These are phyloP conservation scores for Eretmocerus hayati DNA, from an alignment of 2,888 invertebrate species.

Conservation along the genomic window DNA sequence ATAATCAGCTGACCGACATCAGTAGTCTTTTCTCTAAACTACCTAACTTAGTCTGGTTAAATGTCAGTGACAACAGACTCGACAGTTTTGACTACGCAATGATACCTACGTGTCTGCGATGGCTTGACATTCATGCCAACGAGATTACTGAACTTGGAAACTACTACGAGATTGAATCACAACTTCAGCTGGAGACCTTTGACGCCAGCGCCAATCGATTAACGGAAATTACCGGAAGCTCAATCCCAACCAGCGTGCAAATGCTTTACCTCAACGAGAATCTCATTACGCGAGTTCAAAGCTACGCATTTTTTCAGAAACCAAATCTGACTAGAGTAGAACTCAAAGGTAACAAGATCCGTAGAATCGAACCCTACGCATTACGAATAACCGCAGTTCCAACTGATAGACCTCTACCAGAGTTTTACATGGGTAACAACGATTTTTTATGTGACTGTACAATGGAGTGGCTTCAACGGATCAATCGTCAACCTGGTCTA, in stretches of 20 bases:
- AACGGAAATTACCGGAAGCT: slow-evolving; percentile 73
- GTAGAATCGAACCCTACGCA: slow-evolving; percentile 68
- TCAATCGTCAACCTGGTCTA: slow-evolving; percentile 64
- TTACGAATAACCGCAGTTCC: slow-evolving; percentile 70
- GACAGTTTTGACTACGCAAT: slow-evolving; percentile 80
- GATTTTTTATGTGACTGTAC: slow-evolving; percentile 84
- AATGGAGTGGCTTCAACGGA: slow-evolving; percentile 84
- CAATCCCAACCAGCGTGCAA: slow-evolving; percentile 77
- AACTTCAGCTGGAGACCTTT: slow-evolving; percentile 69
- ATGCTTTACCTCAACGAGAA: slow-evolving; percentile 74
- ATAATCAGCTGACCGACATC: slow-evolving; percentile 73
- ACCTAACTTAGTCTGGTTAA: slow-evolving; percentile 76
- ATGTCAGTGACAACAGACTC: slow-evolving; percentile 78
- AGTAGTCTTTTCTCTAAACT: slow-evolving; percentile 72
- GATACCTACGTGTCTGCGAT: slow-evolving; percentile 76
- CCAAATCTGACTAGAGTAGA: slow-evolving; percentile 77
- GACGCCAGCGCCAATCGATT: slow-evolving; percentile 77
- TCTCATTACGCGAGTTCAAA: slow-evolving; percentile 73
- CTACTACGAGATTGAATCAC: slow-evolving; percentile 76
- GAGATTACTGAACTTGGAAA: slow-evolving; percentile 76
- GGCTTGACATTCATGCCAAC: slow-evolving; percentile 80
- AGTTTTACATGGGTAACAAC: slow-evolving; percentile 79
- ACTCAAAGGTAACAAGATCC: slow-evolving; percentile 72
- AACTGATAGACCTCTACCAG: slow-evolving; percentile 64
- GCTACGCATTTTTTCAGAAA: slow-evolving; percentile 81